Conservation (phyloP, 2,113 vertebrate genomes). For the Cyprinodon tularosa region DNA sequence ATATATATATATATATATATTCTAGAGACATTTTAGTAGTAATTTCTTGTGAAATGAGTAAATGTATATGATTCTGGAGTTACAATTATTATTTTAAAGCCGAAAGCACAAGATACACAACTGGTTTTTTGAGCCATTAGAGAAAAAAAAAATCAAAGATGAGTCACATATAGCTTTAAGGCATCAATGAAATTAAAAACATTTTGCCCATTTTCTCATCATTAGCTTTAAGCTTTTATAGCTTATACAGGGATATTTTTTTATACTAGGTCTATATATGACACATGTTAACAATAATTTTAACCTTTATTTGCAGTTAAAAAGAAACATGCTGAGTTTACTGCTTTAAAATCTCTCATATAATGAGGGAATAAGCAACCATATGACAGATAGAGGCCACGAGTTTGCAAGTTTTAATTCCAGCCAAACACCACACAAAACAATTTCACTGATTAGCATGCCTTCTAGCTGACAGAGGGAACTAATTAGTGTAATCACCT, state of each 20-base stretch:
- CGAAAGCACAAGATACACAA: not conserved
- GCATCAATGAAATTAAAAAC: not conserved
- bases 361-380: constrained; percentile 43
- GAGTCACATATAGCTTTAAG: not conserved
- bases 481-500: constrained; percentile 73
- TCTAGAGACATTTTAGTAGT: too few species aligned
- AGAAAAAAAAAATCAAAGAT: not conserved
- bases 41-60: not conserved
- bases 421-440: constrained; percentile 38
- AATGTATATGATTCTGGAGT: not conserved
- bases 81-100: not conserved
- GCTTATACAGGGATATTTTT: not conserved
- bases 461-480: constrained; percentile 67
- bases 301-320: constrained; percentile 12
- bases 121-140: not conserved
- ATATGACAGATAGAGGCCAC: constrained; percentile 53
- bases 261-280: not conserved
- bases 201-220: not conserved
- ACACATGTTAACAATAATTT: constrained; percentile 14
- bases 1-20: too few species aligned
- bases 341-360: constrained; percentile 19
- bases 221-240: not conserved
- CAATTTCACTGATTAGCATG: constrained; percentile 66
- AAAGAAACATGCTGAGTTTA: constrained; percentile 6
- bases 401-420: constrained; percentile 45